A percentile compares a stretch with the other conserved stretches of the same genome.
Evolutionary conservation across 2,888 invertebrate species (phyloP).

Genomic region (Elegia similella): DNA sequence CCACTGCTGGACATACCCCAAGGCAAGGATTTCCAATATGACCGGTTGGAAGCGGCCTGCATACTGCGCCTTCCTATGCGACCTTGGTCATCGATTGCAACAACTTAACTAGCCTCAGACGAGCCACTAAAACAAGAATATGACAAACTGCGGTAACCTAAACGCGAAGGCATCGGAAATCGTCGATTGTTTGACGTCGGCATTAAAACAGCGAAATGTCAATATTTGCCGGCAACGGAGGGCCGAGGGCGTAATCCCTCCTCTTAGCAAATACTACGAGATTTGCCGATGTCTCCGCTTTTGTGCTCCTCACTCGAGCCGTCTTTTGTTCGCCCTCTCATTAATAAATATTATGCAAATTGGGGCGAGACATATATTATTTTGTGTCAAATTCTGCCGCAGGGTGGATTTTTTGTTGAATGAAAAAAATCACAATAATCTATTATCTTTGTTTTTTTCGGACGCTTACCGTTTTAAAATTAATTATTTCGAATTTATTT

Average conservation of each 20-base stretch:
- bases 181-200: conserved; percentile 79
- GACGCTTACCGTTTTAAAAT: no score
- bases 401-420: neutral
- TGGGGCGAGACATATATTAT: conserved; percentile 25
- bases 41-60: no score
- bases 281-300: conserved; percentile 54
- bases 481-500: no score
- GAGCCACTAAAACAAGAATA: no score
- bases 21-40: no score
- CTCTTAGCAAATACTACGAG: conserved; percentile 63
- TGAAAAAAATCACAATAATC: neutral
- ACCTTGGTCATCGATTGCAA: no score
- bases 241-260: conserved; percentile 66
- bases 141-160: conserved; percentile 17
- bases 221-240: conserved; percentile 68
- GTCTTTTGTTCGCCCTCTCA: conserved; percentile 54
- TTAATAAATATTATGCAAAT: conserved; percentile 48
- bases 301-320: conserved; percentile 29
- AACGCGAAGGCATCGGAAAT: conserved; percentile 51
- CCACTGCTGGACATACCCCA: no score
- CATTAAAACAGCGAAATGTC: conserved; percentile 80
- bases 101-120: no score
- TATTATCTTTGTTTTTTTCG: no score
- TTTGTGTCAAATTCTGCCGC: conserved; percentile 14
- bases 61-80: no score